Conservation (phyloP, 1,140 invertebrate species). For the Drosophila pallidifrons region DNA sequence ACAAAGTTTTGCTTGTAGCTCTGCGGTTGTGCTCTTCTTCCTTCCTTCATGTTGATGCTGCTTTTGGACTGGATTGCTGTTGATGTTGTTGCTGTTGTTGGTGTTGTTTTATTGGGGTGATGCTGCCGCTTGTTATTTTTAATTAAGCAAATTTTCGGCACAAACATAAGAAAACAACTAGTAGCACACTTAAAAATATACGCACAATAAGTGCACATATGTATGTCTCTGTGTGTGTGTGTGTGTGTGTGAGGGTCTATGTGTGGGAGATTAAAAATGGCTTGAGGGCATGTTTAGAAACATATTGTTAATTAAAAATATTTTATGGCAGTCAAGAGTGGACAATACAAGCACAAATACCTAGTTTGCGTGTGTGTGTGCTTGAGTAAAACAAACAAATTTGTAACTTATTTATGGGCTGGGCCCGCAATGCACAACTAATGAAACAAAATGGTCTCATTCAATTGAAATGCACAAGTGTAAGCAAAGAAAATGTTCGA, state of each 20-base stretch:
- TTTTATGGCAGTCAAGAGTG: constrained; percentile 49
- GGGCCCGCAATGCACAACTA: constrained; percentile 38
- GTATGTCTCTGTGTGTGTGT: constrained; percentile 14
- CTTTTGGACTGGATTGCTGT: not conserved
- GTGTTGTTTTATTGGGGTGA: constrained; percentile 41
- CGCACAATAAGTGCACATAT: constrained; percentile 6
- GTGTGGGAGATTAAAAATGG: constrained; percentile 51
- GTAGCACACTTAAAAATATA: constrained; percentile 55
- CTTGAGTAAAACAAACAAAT: constrained; percentile 18
- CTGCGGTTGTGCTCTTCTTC: constrained; percentile 56
- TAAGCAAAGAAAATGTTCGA: constrained; percentile 31
- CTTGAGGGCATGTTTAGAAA: constrained; percentile 34
- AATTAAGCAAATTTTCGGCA: constrained; percentile 80
- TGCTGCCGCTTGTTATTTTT: constrained; percentile 73
- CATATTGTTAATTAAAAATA: constrained; percentile 78
- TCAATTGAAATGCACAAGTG: constrained; percentile 31
- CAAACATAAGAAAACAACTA: constrained; percentile 70
- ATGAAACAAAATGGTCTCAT: constrained; percentile 46
- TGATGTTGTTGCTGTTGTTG: constrained; percentile 54
- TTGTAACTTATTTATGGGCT: constrained; percentile 52
- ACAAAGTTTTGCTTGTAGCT: constrained; percentile 80
- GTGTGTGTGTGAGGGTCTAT: not conserved
- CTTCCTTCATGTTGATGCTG: too few relatives aligned
- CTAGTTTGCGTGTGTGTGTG: not conserved
- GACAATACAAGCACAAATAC: constrained; percentile 8